Base-by-base conservation (phyloP, 1,140 invertebrate genomes). In the Magallana ariakensis region DNA sequence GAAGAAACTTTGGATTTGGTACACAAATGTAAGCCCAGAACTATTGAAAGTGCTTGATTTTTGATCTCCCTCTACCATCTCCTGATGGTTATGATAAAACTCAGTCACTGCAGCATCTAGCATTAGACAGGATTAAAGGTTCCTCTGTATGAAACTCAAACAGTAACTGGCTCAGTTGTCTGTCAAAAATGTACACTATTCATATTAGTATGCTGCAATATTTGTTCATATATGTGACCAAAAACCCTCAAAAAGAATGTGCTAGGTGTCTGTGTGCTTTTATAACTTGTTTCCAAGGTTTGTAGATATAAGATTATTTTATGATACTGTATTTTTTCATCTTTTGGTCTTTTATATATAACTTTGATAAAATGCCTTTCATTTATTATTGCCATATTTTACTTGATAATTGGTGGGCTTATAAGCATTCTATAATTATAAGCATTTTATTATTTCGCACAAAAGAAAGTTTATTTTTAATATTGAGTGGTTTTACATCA, bases 361-460 rank as follows among this genome's bases (percentile, higher is more conserved):
- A 9, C 66, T 75, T 75, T 75, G 19, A 75, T 75, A 26, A 33
- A 75, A 11, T 9, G 66, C 22, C 22, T 75, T 75, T 75, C 66
- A 22, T 26, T 75, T 75, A 75, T 33, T 75, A 75, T 75, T 26
- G 66, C 66, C 33, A 19, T 75, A 75, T 75, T 75, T 75, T 75
- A 26, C 66, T 75, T 75, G 22, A 26, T 26, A 33, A 22, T 75
- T 46, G 33, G 33, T 46, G 33, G 22, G 66, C 22, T 26, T 70
- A 70, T 19, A 11, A 70, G 19, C 62, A 70, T 33, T 75, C 33
- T 75, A 13, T 11, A 26, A 2, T 13, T 11, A 46, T 46, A 46
- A 26, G 13, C 11, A 11, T 75, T 75, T 26, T 13, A 75, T 26
- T 26, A n/a, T 19, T 66, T 75, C 33, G 66, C 66, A 75, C 22